These are phyloP conservation scores for Megaleporinus macrocephalus DNA, from an alignment of 2,113 vertebrate species.

Conservation along the genomic window DNA sequence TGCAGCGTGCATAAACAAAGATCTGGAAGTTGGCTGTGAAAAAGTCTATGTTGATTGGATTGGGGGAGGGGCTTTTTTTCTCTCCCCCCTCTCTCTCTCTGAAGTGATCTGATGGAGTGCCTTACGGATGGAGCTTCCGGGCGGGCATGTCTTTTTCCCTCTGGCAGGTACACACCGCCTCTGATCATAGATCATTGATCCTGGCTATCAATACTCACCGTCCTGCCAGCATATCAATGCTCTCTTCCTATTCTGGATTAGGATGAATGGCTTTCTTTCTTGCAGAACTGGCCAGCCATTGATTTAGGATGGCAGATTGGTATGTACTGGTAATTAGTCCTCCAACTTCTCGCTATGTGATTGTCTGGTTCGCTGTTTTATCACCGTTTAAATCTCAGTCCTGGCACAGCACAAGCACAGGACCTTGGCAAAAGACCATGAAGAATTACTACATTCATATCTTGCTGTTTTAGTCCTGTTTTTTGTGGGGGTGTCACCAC, in stretches of 20 bases:
- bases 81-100: constrained; percentile 51
- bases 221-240: constrained; percentile 42
- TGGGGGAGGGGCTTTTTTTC: constrained; percentile 40
- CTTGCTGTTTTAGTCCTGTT: too few relatives aligned
- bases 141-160: constrained; percentile 56
- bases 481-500: too few relatives aligned
- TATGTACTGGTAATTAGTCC: constrained; percentile 60
- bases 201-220: constrained; percentile 66
- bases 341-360: constrained; percentile 34
- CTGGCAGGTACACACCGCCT: constrained; percentile 73
- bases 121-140: constrained; percentile 62
- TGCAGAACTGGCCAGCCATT: constrained; percentile 65
- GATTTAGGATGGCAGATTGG: constrained; percentile 61
- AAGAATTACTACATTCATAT: not conserved
- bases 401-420: constrained; percentile 32
- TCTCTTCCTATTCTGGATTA: constrained; percentile 34
- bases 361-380: constrained; percentile 36
- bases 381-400: constrained; percentile 45
- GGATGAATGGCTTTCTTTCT: constrained; percentile 50
- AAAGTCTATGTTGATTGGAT: constrained; percentile 76
- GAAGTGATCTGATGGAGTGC: constrained; percentile 76
- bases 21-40: constrained; percentile 65
- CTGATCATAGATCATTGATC: constrained; percentile 70
- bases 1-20: constrained; percentile 81
- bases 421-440: constrained; percentile 34